Evolutionary conservation across 2,113 vertebrate species (phyloP).

Genomic region (Cervus canadensis): DNA sequence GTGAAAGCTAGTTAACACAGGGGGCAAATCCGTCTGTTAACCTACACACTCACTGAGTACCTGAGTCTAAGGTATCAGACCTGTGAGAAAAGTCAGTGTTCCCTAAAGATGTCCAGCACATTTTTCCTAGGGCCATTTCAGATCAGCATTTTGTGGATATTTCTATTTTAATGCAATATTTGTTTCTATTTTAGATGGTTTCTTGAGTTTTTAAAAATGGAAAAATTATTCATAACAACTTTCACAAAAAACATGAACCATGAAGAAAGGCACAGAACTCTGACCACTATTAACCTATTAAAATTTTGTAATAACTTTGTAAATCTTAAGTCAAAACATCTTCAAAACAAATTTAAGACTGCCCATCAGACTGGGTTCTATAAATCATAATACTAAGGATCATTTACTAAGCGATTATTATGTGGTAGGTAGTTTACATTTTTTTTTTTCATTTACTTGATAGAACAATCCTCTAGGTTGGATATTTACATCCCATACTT

Average conservation of each 20-base stretch:
- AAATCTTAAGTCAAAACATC: conserved; percentile 22
- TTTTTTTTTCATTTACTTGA: not conserved
- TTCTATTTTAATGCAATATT: not conserved
- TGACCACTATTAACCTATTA: not conserved
- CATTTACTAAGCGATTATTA: not conserved
- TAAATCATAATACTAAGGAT: not conserved
- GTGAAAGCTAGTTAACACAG: not conserved
- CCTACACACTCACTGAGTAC: not conserved
- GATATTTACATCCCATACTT: not conserved
- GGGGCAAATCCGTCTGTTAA: not conserved
- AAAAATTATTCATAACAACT: not conserved
- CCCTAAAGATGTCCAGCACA: not conserved
- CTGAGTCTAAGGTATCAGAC: not conserved
- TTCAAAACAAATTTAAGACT: not conserved
- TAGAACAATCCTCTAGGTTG: not conserved
- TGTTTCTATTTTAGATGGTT: conserved; percentile 7
- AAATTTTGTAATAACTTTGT: not conserved
- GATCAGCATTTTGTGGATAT: not conserved
- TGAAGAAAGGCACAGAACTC: not conserved
- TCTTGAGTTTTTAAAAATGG: not conserved
- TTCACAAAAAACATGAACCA: not conserved
- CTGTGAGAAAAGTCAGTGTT: not conserved
- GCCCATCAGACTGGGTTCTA: not conserved
- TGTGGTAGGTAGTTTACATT: not conserved
- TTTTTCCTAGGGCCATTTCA: not conserved